Evolutionary conservation across 30 jellyfish, hydroid and myxozoan species (phyloP), one percentile per base, ranked within the genome.

Genomic region (Phacellophora camtschatica): DNA sequence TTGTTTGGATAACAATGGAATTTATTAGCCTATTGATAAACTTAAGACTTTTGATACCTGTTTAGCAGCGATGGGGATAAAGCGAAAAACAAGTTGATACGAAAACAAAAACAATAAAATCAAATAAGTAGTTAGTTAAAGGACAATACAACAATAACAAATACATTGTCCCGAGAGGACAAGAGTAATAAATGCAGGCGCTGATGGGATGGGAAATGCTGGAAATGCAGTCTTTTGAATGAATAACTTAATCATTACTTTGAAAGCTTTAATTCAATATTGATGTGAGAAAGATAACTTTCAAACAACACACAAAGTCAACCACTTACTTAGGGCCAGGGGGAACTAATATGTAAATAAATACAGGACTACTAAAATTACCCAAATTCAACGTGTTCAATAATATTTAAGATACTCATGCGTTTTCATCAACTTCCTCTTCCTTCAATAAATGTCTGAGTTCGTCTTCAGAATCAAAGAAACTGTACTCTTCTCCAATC

Each of bases 141-240:
- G 57, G 57, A 43, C 57, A 43, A 43, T 43, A 43, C 57, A 43
- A 43, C 57, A 43, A 23, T 43, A 5, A 43, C 57, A 43, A 43
- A 43, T 1, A 43, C 57, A 43, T 43, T 43, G 57, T 43, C 57
- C 5, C 5, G 6, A 43, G 57, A 43, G 5, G 57, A 43, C 57
- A 43, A 43, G 23, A 4, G 57, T 43, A 43, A 43, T 43, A 4
- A 7, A 4, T 43, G 57, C 57, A 56, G 71, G 71, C 71, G 71
- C 46, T 56, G 53, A 8, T 56, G 53, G 71, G 35, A 56, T 8
- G 71, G 71, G 71, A 56, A 56, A 56, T 56, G 71, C 71, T 25
- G 71, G 35, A 56, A 1, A 56, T 56, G 33, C 33, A 24, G 68
- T 53, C 51, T 39, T 39, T 39, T 39, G 51, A 39, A 39, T 7